Evolutionary conservation across 1,140 invertebrate species (phyloP).

Genomic region (Cyclargus thomasi): DNA sequence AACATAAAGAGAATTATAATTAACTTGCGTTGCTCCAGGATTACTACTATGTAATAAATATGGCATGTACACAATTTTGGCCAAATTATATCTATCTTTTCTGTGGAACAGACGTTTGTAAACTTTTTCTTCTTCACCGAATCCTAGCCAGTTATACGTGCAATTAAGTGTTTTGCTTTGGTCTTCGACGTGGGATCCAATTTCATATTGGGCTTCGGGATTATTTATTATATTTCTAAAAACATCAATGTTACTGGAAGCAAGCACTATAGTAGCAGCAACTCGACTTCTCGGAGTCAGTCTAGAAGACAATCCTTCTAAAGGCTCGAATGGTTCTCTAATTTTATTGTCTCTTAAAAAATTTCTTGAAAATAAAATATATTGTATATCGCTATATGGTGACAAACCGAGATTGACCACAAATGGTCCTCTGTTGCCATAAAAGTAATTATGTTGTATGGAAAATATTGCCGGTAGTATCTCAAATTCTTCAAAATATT

Average conservation of each 20-base stretch:
- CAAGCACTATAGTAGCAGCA: conserved; percentile 91
- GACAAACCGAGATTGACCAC: conserved; percentile 91
- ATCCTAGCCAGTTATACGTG: conserved; percentile 95
- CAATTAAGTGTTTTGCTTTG: conserved; percentile 96
- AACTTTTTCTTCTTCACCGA: conserved; percentile 83
- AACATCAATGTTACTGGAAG: conserved; percentile 92
- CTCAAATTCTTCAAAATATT: conserved; percentile 81
- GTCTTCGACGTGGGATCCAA: conserved; percentile 95
- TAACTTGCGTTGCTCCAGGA: conserved; percentile 85
- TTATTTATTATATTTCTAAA: conserved; percentile 96
- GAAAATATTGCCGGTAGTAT: conserved; percentile 81
- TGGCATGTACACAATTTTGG: conserved; percentile 89
- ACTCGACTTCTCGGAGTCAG: conserved; percentile 91
- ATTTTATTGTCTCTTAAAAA: conserved; percentile 91
- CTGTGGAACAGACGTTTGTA: conserved; percentile 90
- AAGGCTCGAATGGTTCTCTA: conserved; percentile 87
- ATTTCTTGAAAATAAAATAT: conserved; percentile 91
- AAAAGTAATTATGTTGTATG: conserved; percentile 93
- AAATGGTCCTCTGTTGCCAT: conserved; percentile 89
- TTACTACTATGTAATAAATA: conserved; percentile 90
- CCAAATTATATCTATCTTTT: conserved; percentile 94
- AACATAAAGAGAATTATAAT: conserved; percentile 83
- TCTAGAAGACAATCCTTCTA: conserved; percentile 77
- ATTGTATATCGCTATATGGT: conserved; percentile 88
- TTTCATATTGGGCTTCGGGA: conserved; percentile 91